Evolutionary conservation across 2,113 vertebrate species (phyloP).

Genomic region (Pluvianellus socialis): DNA sequence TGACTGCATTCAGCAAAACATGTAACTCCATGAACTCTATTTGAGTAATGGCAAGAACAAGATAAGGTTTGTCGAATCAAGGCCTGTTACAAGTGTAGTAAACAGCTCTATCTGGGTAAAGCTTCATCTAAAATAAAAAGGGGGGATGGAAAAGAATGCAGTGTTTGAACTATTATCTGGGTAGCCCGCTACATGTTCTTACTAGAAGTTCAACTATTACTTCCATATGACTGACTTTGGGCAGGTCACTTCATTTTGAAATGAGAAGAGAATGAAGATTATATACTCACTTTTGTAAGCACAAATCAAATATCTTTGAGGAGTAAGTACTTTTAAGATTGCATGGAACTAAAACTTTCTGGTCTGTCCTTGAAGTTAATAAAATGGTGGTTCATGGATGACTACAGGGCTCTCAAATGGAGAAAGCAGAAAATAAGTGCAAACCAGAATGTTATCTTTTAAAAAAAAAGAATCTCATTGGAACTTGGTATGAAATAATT

Average conservation of each 20-base stretch:
- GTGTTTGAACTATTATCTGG: not conserved
- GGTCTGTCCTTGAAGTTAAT: not conserved
- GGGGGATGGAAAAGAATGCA: not conserved
- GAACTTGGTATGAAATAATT: not conserved
- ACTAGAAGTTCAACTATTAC: not conserved
- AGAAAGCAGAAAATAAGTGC: not conserved
- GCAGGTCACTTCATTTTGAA: not conserved
- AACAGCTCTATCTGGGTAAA: not conserved
- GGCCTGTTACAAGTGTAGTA: not conserved
- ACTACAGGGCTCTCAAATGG: not conserved
- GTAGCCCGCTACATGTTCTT: not conserved
- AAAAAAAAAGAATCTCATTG: not conserved
- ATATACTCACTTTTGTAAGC: not conserved
- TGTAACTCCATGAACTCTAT: not conserved
- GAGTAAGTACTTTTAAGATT: not conserved
- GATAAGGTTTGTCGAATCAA: not conserved
- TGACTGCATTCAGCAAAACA: not conserved
- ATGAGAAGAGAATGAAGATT: not conserved
- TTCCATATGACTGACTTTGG: not conserved
- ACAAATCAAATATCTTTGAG: not conserved
- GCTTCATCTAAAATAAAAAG: not conserved
- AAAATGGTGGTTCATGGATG: not conserved
- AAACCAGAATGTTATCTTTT: not conserved
- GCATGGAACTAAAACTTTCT: not conserved
- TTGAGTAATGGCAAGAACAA: not conserved